Evolutionary conservation across 1,140 invertebrate genomes (phyloP).

Genomic region (Tribolium madens): DNA sequence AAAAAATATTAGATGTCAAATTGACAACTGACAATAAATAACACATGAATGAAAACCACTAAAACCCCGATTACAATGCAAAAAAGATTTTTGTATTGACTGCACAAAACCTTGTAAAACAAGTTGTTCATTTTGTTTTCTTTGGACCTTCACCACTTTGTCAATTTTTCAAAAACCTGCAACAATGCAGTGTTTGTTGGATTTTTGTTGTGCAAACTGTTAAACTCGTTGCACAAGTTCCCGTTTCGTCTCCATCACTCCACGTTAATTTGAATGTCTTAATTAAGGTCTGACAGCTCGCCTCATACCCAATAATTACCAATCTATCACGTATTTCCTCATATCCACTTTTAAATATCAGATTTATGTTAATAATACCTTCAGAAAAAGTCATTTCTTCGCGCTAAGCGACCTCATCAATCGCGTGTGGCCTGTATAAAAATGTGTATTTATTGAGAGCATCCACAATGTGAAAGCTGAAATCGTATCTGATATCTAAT

Average conservation of each 20-base stretch:
- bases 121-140: too few species aligned
- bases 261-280: background rate
- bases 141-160: too few species aligned
- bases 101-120: too few species aligned
- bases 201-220: background rate
- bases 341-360: background rate
- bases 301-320: background rate
- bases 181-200: background rate
- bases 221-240: background rate
- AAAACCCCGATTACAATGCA: too few species aligned
- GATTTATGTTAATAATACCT: background rate
- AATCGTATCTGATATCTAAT: conserved; percentile 58
- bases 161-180: too few species aligned
- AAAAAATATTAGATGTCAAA: too few species aligned
- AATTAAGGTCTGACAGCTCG: background rate
- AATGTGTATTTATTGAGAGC: conserved; percentile 51
- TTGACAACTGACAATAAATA: too few species aligned
- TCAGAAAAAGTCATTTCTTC: background rate
- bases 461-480: conserved; percentile 53
- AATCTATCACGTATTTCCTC: background rate
- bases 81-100: too few species aligned
- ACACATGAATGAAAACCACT: too few species aligned
- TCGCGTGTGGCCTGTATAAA: background rate
- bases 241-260: background rate
- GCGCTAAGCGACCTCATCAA: background rate